A percentile compares a stretch with the other conserved stretches of the same genome.
These are phyloP conservation scores for Chrysocyon brachyurus DNA, from an alignment of 2,797 vertebrate species.

Conservation along the genomic window DNA sequence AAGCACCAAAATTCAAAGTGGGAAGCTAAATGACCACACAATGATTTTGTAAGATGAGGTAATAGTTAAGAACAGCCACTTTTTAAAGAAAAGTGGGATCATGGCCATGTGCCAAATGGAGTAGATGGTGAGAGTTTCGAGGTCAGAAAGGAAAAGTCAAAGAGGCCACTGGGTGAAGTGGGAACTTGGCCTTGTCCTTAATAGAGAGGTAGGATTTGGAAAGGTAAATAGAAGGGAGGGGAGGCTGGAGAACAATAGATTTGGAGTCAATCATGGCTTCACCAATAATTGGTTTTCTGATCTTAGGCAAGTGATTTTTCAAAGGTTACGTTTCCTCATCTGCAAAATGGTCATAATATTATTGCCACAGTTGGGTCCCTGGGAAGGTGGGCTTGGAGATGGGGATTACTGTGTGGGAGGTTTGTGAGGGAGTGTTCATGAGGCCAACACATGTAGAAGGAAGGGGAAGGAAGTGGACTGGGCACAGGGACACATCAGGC, in stretches of 20 bases:
- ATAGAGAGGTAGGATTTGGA: constrained; percentile 24
- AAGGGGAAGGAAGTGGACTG: background rate
- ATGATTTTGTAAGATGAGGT: background rate
- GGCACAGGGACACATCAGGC: background rate
- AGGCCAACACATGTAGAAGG: background rate
- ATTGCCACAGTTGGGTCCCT: background rate
- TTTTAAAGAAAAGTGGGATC: background rate
- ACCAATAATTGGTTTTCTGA: background rate
- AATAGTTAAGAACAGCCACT: background rate
- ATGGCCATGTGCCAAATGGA: background rate
- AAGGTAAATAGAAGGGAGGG: background rate
- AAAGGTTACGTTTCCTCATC: background rate
- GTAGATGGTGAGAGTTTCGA: background rate
- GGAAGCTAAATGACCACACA: background rate
- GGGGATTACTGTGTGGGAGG: background rate
- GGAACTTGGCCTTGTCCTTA: background rate
- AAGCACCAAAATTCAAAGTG: background rate
- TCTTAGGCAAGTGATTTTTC: background rate
- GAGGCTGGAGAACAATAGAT: background rate
- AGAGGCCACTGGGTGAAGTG: background rate
- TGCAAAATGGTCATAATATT: background rate
- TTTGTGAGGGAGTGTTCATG: background rate
- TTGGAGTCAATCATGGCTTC: background rate
- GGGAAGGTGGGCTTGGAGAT: background rate
- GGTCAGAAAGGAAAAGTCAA: background rate